Conservation (phyloP, 2,888 invertebrate species). For the Chrysotoxum bicinctum region DNA sequence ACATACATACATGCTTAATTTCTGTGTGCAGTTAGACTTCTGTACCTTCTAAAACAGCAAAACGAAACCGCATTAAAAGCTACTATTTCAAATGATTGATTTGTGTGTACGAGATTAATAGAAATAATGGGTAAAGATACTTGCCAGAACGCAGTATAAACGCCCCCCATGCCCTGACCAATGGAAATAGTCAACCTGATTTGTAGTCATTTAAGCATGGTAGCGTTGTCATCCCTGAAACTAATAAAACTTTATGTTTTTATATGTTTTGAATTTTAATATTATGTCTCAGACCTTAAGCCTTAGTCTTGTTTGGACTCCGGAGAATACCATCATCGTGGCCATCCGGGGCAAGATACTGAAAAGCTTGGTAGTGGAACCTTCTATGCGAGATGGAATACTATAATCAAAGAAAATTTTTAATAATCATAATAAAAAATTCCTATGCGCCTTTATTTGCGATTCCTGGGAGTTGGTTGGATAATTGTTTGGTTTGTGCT, state of each 20-base stretch:
- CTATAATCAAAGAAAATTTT: conserved; percentile 72
- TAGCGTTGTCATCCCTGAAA: conserved; percentile 60
- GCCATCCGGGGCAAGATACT: conserved; percentile 46
- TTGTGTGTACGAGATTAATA: neutral
- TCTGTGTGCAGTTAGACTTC: neutral
- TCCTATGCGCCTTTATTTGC: conserved; percentile 65
- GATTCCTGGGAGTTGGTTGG: conserved; percentile 57
- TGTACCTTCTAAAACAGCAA: no score
- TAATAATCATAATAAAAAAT: conserved; percentile 70
- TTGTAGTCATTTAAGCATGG: conserved; percentile 70
- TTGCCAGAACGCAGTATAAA: neutral
- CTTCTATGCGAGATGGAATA: conserved; percentile 65
- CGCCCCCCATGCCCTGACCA: neutral
- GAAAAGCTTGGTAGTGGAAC: conserved; percentile 27
- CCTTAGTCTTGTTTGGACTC: conserved; percentile 29
- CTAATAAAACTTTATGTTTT: conserved; percentile 72
- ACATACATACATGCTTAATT: no score
- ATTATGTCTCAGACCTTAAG: conserved; percentile 33
- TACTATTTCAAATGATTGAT: neutral
- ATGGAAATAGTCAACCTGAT: conserved; percentile 56
- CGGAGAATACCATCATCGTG: conserved; percentile 46
- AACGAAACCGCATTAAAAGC: neutral
- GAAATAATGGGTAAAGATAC: neutral
- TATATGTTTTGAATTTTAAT: conserved; percentile 72
- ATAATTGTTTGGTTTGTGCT: conserved; percentile 21